Base-by-base conservation (phyloP, 2,113 vertebrate species). In the Oplegnathus fasciatus region DNA sequence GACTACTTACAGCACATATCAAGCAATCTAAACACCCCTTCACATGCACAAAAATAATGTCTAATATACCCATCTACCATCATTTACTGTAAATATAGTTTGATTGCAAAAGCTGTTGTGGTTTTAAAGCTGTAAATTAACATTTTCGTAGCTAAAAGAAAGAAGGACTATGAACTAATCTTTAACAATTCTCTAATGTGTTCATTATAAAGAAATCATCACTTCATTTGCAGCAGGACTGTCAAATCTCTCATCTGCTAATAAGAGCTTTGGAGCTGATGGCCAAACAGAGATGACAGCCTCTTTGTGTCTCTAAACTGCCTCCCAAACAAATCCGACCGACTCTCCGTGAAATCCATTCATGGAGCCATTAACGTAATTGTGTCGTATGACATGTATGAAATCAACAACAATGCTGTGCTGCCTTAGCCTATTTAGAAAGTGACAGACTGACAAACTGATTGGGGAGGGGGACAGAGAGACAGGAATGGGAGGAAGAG, bases 381-480 rank as follows among this genome's bases (percentile, higher is more conserved):
- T 94, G 94, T 94, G 92, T 92, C 90, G 77, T 32, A 78, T 94
- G 94, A 90, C 92, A 89, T 87, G 92, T 93, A 92, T 92, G 90
- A 94, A 94, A 94, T 92, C 88, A 83, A 64, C 90, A 90, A 92
- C 92, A 93, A 94, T 90, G 89, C 74, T 2, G 24, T 37, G 15
- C 86, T 73, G 88, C 75, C 82, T 83, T 34, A 67, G 82, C 84
- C 75, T 73, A 28, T 86, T 92, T 61, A 75, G 20, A 68, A 68
- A 80, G 77, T 92, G 92, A 93, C 24, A 86, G 89, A 75, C 81
- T 90, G 88, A 89, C 90, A 88, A 68, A 78, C n/a, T 34, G 70
- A 67, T 44, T 71, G 77, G 77, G 67, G 68, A 75, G 60, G 61
- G 46, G 72, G 79, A 86, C 44, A 30, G 65, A 52, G 62, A 74